A percentile compares a stretch with the other conserved stretches of the same genome.
phyloP scores from a whole-genome alignment of 2,797 vertebrate genomes.

The Danionella dracula region DNA sequence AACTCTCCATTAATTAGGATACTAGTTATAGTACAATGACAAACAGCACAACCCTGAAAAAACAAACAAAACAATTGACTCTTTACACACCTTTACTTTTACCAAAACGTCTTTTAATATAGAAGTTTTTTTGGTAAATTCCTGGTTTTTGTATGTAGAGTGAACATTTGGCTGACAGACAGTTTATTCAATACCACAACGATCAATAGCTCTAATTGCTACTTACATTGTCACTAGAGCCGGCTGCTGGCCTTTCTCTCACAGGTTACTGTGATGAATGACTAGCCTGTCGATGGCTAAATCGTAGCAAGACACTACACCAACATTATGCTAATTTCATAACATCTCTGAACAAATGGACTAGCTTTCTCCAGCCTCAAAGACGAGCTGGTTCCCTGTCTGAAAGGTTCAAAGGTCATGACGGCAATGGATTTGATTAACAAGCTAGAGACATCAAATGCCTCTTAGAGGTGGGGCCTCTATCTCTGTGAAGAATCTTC shows the following conservation, averaged over 20 bases:
- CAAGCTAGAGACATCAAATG: slow-evolving; percentile 15
- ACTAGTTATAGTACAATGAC: too few species aligned
- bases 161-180: slow-evolving; percentile 18
- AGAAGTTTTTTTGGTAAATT: too few species aligned
- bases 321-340: slow-evolving; percentile 67
- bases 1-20: too few species aligned
- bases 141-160: too few species aligned
- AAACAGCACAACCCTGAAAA: too few species aligned
- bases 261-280: slow-evolving; percentile 57
- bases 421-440: slow-evolving; percentile 55
- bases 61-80: too few species aligned
- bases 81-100: too few species aligned
- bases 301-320: slow-evolving; percentile 53
- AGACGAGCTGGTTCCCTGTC: slow-evolving; percentile 42
- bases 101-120: too few species aligned
- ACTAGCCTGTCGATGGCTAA: slow-evolving; percentile 60
- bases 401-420: slow-evolving; percentile 53
- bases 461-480: background rate
- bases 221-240: slow-evolving; percentile 63
- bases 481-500: slow-evolving; percentile 32
- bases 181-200: slow-evolving; percentile 58
- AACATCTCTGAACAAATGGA: slow-evolving; percentile 23
- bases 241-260: slow-evolving; percentile 55
- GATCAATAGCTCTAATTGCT: slow-evolving; percentile 72
- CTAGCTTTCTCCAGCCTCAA: slow-evolving; percentile 31